Conservation (phyloP, 2,113 vertebrate species). For the Gymnogyps californianus region DNA sequence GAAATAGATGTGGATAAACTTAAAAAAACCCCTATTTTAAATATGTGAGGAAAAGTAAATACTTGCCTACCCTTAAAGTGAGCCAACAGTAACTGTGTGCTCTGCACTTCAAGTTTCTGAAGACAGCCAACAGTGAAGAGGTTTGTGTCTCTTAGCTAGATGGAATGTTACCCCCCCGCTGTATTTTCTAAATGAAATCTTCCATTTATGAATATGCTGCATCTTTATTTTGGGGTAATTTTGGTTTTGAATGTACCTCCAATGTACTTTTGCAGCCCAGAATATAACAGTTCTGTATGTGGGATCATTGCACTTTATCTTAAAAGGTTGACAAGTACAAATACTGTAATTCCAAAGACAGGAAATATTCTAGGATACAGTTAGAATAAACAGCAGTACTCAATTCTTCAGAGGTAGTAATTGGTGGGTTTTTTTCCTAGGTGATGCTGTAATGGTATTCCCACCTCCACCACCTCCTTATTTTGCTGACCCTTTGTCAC, state of each 20-base stretch:
- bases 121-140: background rate
- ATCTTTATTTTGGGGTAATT: background rate
- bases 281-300: too few relatives aligned
- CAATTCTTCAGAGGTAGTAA: too few relatives aligned
- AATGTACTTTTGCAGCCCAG: too few relatives aligned
- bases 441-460: too few relatives aligned
- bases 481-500: too few relatives aligned
- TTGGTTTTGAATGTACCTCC: background rate
- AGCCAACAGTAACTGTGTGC: background rate
- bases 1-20: background rate
- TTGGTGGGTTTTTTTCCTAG: too few relatives aligned
- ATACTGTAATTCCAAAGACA: too few relatives aligned
- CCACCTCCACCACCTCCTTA: too few relatives aligned
- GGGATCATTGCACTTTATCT: too few relatives aligned
- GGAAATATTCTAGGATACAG: too few relatives aligned
- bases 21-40: background rate
- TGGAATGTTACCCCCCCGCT: background rate
- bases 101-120: background rate
- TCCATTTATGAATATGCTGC: background rate
- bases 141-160: background rate
- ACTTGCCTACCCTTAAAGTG: background rate
- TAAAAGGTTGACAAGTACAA: too few relatives aligned
- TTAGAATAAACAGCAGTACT: too few relatives aligned
- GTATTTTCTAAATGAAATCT: background rate
- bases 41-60: background rate